Base-by-base conservation (phyloP, 2,113 vertebrate genomes). In the Galeopterus variegatus region DNA sequence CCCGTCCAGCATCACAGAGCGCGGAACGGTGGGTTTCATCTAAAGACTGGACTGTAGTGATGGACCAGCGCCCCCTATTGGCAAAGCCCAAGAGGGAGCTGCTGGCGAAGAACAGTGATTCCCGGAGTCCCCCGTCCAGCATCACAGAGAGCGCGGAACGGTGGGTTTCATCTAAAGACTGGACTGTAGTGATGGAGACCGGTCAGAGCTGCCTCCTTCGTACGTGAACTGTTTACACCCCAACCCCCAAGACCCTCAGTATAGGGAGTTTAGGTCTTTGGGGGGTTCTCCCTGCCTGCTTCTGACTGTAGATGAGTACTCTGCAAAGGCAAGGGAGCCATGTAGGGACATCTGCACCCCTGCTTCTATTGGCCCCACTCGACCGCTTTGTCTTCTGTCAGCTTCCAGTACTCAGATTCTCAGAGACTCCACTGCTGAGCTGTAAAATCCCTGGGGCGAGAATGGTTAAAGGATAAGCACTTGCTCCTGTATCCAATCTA, bases 1-100 rank as follows among this genome's bases (percentile, higher is more conserved):
- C 12, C 6, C 1, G 0, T 8, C 19, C 1, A 3, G 9, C 21
- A 1, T 48, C 6, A 1, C 6, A 10, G 33, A 36, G 9, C 41
- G 10, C 8, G 8, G 33, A 11, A 72, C 8, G 2, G 10, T 13
- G 13, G 17, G 14, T 65, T 73, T 90, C 21, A 0, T 52, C 31
- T 52, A 54, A 76, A 80, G 75, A 52, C 33, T n/a, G n/a, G n/a
- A n/a, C n/a, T n/a, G n/a, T n/a, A n/a, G n/a, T n/a, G n/a, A n/a
- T n/a, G n/a, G n/a, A n/a, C 45, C 12, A 21, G 10, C 62, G 45
- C 81, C 89, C 41, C 17, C 83, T 90, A 5, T 19, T 19, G 70
- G 76, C 54, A 5, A 36, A 72, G 28, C 28, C 48, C 36, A 50
- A 9, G 3, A 8, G 23, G 72, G 14, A 7, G 31, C 87, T 0